Evolutionary conservation across 92 coral and sea anemone genomes (phyloP).

Genomic region (Phenganax stokvisi): DNA sequence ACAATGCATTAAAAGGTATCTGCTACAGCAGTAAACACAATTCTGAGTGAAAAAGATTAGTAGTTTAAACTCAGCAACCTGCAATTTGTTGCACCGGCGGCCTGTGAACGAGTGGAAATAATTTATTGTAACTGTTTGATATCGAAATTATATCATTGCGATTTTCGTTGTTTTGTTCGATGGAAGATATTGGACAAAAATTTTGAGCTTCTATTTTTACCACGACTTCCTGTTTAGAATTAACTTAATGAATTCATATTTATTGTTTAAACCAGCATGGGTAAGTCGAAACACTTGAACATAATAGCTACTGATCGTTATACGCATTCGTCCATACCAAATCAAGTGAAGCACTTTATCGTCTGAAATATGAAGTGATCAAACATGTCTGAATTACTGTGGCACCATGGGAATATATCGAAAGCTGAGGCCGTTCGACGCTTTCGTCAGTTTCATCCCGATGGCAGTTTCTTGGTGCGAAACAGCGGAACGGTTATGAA

Average conservation of each 20-base stretch:
- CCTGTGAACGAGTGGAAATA: too few relatives aligned
- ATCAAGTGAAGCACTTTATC: neutral
- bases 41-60: too few relatives aligned
- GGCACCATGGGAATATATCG: conserved; percentile 30
- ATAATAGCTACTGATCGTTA: neutral
- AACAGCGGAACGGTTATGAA: conserved; percentile 26
- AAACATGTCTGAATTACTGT: conserved; percentile 25
- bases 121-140: neutral
- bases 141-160: neutral
- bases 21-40: too few relatives aligned
- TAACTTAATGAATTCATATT: neutral
- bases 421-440: conserved; percentile 31
- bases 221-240: neutral
- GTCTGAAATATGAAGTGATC: neutral
- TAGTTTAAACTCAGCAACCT: too few relatives aligned
- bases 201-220: neutral
- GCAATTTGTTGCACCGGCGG: too few relatives aligned
- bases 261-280: neutral
- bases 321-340: conserved; percentile 13
- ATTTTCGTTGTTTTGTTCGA: neutral
- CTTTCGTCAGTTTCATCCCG: conserved; percentile 39
- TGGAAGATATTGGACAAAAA: neutral
- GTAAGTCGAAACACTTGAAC: neutral
- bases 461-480: conserved; percentile 29
- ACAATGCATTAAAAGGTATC: too few relatives aligned